These are phyloP conservation scores for rat (Rattus norvegicus) DNA, from an alignment of 2,113 vertebrate genomes.

Conservation along the genomic window DNA sequence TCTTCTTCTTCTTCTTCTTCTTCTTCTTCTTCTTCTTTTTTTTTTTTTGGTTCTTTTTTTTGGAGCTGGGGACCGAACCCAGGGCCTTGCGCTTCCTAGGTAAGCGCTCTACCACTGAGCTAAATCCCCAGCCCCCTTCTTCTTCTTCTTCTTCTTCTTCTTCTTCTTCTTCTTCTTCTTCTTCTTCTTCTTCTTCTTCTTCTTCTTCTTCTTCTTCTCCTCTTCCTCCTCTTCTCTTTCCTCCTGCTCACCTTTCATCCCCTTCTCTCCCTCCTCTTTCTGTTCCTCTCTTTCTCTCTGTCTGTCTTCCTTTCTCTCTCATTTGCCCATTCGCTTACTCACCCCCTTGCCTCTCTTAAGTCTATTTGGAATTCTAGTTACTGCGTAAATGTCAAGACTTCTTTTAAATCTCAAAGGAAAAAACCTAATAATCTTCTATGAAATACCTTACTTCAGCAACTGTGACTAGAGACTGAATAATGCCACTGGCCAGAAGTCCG, in stretches of 20 bases:
- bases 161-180: too few species aligned
- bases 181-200: neutral
- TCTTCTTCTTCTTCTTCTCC: neutral
- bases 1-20: neutral
- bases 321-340: neutral
- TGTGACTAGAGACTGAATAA: neutral
- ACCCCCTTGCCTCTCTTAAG: neutral
- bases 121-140: too few species aligned
- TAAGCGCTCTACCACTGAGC: too few species aligned
- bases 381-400: neutral
- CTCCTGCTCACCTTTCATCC: too few species aligned
- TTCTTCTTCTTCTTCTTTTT: too few species aligned
- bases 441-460: neutral
- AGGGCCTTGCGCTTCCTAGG: too few species aligned
- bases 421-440: neutral
- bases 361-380: neutral
- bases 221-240: neutral
- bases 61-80: too few species aligned
- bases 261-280: too few species aligned
- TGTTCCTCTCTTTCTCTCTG: neutral
- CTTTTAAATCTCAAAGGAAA: slow-evolving; percentile 12
- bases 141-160: too few species aligned
- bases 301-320: neutral
- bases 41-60: too few species aligned
- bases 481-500: neutral